phyloP scores from a whole-genome alignment of 2,797 vertebrate genomes.

The Onychomys torridus region DNA sequence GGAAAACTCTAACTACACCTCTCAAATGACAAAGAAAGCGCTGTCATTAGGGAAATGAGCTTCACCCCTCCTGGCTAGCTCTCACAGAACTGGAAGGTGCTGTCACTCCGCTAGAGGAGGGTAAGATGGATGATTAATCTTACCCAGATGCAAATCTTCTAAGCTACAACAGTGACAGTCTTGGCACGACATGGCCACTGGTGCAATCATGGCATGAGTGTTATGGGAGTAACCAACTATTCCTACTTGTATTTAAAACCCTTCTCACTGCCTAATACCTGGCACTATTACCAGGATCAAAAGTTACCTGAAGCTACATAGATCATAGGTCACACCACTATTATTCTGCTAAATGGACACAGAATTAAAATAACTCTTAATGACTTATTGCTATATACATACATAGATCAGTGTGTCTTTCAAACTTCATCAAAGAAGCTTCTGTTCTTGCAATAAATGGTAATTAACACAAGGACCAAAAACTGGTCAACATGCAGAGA shows the following conservation, averaged over 20 bases:
- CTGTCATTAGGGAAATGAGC: not conserved
- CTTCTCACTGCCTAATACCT: not conserved
- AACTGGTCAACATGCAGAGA: not conserved
- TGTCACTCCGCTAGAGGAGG: not conserved
- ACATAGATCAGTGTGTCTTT: not conserved
- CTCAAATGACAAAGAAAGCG: not conserved
- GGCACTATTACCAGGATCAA: not conserved
- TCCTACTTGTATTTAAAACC: not conserved
- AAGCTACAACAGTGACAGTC: too few relatives aligned
- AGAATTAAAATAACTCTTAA: not conserved
- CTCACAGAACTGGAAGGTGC: too few relatives aligned
- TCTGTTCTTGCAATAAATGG: not conserved
- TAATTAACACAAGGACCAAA: not conserved
- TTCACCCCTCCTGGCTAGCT: not conserved
- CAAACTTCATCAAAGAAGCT: not conserved
- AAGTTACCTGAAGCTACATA: not conserved
- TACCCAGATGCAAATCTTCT: not conserved
- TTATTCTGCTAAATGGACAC: not conserved
- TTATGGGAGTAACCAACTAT: too few relatives aligned
- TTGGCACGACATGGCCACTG: not conserved
- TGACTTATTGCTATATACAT: not conserved
- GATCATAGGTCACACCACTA: not conserved
- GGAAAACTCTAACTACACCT: too few relatives aligned
- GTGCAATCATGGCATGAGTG: too few relatives aligned
- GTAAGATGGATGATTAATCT: not conserved